Percentiles rank a stretch among this genome's conserved stretches.
These are phyloP conservation scores for Pelecanoides urinatrix DNA, from an alignment of 2,113 vertebrate species.

Conservation along the genomic window DNA sequence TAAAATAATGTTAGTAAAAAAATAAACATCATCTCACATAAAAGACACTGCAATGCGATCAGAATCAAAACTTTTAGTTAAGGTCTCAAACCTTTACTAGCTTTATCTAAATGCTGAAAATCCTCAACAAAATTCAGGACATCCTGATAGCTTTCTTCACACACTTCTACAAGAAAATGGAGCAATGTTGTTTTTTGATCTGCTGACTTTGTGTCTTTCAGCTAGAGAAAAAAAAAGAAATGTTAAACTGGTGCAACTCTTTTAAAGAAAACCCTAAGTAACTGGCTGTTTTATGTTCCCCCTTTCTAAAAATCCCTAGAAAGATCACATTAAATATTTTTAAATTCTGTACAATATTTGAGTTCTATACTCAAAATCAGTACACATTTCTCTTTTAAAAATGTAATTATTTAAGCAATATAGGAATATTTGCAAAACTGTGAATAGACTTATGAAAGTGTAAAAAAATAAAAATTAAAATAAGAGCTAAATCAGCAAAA, in stretches of 20 bases:
- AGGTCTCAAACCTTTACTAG: slow-evolving; percentile 92
- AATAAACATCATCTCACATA: background rate
- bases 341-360: background rate
- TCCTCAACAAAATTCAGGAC: slow-evolving; percentile 87
- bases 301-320: background rate
- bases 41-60: background rate
- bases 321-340: background rate
- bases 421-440: background rate
- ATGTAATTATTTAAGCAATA: background rate
- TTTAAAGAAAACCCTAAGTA: background rate
- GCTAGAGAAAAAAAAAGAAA: slow-evolving; percentile 56
- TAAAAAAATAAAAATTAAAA: background rate
- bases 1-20: background rate
- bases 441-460: background rate
- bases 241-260: background rate
- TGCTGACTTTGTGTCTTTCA: slow-evolving; percentile 93
- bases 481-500: background rate
- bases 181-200: slow-evolving; percentile 94
- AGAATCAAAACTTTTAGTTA: background rate
- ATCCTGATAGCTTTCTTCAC: slow-evolving; percentile 89
- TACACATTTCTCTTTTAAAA: background rate
- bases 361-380: background rate
- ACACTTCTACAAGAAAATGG: slow-evolving; percentile 90
- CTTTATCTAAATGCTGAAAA: slow-evolving; percentile 90
- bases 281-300: background rate